Evolutionary conservation across 2,797 vertebrate genomes (phyloP).

Genomic region (Miichthys miiuy): DNA sequence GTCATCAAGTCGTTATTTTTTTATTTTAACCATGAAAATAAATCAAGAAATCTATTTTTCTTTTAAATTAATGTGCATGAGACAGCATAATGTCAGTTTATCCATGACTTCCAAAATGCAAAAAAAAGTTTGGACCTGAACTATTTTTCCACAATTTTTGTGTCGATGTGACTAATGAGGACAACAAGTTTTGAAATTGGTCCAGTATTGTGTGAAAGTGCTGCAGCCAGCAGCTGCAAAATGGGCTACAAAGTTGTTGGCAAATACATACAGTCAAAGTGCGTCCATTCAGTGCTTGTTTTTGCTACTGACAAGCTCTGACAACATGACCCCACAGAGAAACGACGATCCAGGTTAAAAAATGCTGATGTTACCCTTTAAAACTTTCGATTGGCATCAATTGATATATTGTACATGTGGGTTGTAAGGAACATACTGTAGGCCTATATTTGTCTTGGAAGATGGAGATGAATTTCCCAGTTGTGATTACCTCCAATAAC

Average conservation of each 20-base stretch:
- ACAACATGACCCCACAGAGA: no score
- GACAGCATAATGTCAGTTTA: not conserved
- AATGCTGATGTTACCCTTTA: not conserved
- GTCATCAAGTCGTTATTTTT: not conserved
- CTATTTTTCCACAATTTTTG: no score
- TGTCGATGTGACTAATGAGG: no score
- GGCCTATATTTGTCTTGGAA: not conserved
- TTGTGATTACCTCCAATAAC: not conserved
- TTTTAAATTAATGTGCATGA: not conserved
- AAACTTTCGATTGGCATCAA: not conserved
- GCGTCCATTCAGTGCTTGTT: no score
- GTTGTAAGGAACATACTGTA: not conserved
- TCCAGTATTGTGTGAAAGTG: no score
- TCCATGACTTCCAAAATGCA: not conserved
- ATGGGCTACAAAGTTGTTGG: no score
- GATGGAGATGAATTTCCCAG: not conserved
- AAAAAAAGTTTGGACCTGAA: not conserved
- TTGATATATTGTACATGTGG: not conserved
- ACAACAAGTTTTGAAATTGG: no score
- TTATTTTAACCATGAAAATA: not conserved
- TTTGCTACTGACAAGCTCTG: no score
- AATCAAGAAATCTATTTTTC: not conserved
- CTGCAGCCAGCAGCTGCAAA: no score
- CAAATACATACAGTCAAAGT: no score
- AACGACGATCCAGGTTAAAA: no score